These are phyloP conservation scores for Bufo bufo DNA, from an alignment of 2,113 vertebrate species.

Conservation along the genomic window DNA sequence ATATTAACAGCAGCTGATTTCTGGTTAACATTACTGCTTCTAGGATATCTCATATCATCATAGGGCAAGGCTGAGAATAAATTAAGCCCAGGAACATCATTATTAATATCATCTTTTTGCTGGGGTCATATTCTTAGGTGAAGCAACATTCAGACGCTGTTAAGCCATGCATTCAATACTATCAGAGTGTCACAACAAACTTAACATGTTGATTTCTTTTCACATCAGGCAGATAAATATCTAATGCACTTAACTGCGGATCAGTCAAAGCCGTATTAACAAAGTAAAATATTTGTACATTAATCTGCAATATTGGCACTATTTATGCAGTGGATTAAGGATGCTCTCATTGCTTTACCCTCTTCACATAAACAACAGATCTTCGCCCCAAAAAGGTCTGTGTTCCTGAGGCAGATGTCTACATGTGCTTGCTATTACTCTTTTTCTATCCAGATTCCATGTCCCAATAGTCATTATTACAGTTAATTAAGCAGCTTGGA, in stretches of 20 bases:
- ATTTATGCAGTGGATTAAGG: constrained; percentile 59
- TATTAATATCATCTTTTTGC: constrained; percentile 37
- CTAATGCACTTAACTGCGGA: constrained; percentile 16
- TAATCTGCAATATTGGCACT: constrained; percentile 56
- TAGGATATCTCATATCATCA: constrained; percentile 27
- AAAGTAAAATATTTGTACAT: constrained; percentile 7
- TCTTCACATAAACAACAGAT: constrained; percentile 63
- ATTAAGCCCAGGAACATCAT: constrained; percentile 32
- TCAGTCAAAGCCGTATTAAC: constrained; percentile 50
- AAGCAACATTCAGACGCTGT: background rate
- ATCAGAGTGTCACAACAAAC: constrained; percentile 38
- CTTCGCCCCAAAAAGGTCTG: constrained; percentile 56
- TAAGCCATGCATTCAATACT: constrained; percentile 37
- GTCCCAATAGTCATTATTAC: constrained; percentile 65
- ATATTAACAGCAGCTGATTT: constrained; percentile 51
- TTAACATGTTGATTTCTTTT: constrained; percentile 41
- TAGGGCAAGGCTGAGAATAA: background rate
- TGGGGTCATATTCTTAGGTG: background rate
- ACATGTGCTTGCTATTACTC: constrained; percentile 79
- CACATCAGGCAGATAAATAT: constrained; percentile 42
- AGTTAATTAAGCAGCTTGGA: constrained; percentile 69
- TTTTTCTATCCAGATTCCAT: constrained; percentile 65
- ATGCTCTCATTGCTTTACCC: constrained; percentile 64
- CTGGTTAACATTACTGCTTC: constrained; percentile 18
- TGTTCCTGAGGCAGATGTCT: constrained; percentile 59